Evolutionary conservation across 2,888 invertebrate genomes (phyloP), one percentile per base, ranked within the genome.

Genomic region (Cheilosia impressa): DNA sequence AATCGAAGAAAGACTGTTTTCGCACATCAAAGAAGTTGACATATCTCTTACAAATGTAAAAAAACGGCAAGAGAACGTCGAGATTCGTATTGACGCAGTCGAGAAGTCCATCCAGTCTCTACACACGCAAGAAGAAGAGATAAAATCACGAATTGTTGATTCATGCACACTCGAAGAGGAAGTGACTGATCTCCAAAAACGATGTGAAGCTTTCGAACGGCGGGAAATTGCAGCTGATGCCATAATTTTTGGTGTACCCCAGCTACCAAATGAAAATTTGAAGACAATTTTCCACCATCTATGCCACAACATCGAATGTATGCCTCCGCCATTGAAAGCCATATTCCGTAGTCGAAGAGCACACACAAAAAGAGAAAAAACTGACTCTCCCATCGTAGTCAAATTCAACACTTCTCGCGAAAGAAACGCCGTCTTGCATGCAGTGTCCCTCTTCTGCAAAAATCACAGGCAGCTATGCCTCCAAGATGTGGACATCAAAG

Each of bases 121-220:
- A 31, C 7, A 31, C 6, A 31, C 6, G 31, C 6, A 31, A 31
- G 31, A 31, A 6, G 31, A 31, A 31, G 31, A 31, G 31, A 5
- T 6, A 7, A 31, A 10, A 41, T 15, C 41, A 41, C 15, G 9
- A 41, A 41, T 41, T 9, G 9, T 10, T 41, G 41, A 10, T 41
- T 41, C 41, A 41, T 15, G 10, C 9, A 41, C 15, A 41, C 41
- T 41, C 10, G 41, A 4, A 41, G 41, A 10, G 41, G 41, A 41
- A 41, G 41, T 41, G 41, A 41, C 41, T 41, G 41, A 41, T 41
- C 41, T 41, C 41, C 41, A 47, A 47, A n/a, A 47, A 47, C n/a
- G 47, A 47, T 47, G 47, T 47, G 47, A 47, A 47, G 47, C 47
- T 47, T 47, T 47, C 47, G 47, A 47, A 47, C 19, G 47, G 19